Conservation (phyloP, 1,140 invertebrate species). For the Protaetia brevitarsis region DNA sequence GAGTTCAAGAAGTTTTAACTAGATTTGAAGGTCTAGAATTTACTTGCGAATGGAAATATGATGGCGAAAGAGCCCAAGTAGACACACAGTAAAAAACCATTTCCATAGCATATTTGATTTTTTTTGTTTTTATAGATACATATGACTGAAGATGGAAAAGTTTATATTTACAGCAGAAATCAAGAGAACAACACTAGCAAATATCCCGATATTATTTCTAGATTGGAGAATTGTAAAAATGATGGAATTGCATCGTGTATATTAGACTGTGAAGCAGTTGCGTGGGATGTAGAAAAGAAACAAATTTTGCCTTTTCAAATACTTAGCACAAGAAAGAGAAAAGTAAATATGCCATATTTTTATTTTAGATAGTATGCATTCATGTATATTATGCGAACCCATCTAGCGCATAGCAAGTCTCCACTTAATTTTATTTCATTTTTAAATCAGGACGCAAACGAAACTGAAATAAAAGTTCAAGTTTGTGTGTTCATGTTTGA, state of each 20-base stretch:
- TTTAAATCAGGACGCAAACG: constrained; percentile 67
- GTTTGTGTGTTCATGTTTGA: constrained; percentile 99
- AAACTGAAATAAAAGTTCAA: constrained; percentile 91
- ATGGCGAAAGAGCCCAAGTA: constrained; percentile 97
- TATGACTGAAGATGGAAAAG: constrained; percentile 61
- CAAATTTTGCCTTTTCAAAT: constrained; percentile 97
- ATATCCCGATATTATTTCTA: constrained; percentile 92
- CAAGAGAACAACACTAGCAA: constrained; percentile 98
- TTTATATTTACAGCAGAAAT: constrained; percentile 92
- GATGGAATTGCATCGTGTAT: constrained; percentile 78
- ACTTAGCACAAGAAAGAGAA: constrained; percentile 92
- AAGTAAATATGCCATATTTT: constrained; percentile 64
- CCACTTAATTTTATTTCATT: constrained; percentile 41
- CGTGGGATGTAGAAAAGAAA: constrained; percentile 88
- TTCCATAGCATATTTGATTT: constrained; percentile 47
- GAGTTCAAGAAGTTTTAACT: constrained; percentile 83
- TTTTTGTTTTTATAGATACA: constrained; percentile 71
- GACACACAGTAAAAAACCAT: constrained; percentile 71
- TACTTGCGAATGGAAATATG: constrained; percentile 99
- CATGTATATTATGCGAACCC: background rate
- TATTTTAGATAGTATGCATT: background rate
- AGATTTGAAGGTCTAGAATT: constrained; percentile 91
- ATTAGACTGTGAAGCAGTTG: constrained; percentile 95
- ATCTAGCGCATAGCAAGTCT: background rate
- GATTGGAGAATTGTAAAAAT: constrained; percentile 62